Evolutionary conservation across 2,888 invertebrate genomes (phyloP).

Genomic region (Gymnoscelis rufifasciata): DNA sequence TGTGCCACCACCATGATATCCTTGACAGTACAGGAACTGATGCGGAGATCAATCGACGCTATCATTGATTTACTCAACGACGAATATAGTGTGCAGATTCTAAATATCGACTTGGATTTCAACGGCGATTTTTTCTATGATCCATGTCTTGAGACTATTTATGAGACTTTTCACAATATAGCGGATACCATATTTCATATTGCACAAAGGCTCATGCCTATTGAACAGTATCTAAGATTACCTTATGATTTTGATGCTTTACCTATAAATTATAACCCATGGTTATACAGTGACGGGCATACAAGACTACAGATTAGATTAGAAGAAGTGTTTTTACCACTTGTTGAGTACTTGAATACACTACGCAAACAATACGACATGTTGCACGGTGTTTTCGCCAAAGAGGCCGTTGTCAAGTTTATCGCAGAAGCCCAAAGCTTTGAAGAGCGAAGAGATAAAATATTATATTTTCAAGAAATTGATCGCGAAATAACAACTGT

Average conservation of each 20-base stretch:
- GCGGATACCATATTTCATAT: slow-evolving; percentile 77
- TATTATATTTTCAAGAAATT: slow-evolving; percentile 79
- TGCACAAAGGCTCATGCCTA: slow-evolving; percentile 79
- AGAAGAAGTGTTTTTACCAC: slow-evolving; percentile 73
- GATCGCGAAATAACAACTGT: slow-evolving; percentile 80
- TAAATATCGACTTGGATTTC: slow-evolving; percentile 79
- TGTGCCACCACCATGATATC: slow-evolving; percentile 71
- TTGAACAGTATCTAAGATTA: slow-evolving; percentile 72
- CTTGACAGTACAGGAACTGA: slow-evolving; percentile 82
- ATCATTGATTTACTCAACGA: slow-evolving; percentile 77
- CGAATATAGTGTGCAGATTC: slow-evolving; percentile 78
- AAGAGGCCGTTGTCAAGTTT: slow-evolving; percentile 62
- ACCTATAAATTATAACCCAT: slow-evolving; percentile 79
- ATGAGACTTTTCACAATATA: slow-evolving; percentile 76
- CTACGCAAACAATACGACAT: slow-evolving; percentile 78
- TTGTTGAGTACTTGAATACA: slow-evolving; percentile 74
- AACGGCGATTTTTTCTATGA: slow-evolving; percentile 76
- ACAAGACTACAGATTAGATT: slow-evolving; percentile 73
- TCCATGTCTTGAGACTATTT: slow-evolving; percentile 80
- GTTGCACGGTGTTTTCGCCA: slow-evolving; percentile 75
- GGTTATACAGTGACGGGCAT: slow-evolving; percentile 75
- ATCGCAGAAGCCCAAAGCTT: slow-evolving; percentile 76
- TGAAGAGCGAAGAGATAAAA: slow-evolving; percentile 80
- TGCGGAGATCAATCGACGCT: slow-evolving; percentile 82
- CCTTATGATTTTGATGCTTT: slow-evolving; percentile 69